phyloP scores from a whole-genome alignment of 2,797 vertebrate species.

The Semaprochilodus insignis region DNA sequence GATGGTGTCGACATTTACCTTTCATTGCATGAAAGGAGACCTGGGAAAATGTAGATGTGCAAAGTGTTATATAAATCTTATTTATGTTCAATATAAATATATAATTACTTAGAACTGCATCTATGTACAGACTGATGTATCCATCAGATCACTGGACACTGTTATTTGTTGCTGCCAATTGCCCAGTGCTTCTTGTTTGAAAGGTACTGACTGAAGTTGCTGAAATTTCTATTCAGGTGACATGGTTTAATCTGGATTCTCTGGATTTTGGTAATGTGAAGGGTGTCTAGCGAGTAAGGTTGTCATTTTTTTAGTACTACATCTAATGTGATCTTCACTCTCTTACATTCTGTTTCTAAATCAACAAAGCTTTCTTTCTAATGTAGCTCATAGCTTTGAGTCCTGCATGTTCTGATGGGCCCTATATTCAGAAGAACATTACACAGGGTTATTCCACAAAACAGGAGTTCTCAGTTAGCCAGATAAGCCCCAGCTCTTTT shows the following conservation, averaged over 20 bases:
- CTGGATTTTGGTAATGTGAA: constrained; percentile 32
- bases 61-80: constrained; percentile 39
- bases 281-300: neutral
- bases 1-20: constrained; percentile 21
- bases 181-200: constrained; percentile 19
- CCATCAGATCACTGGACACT: constrained; percentile 53
- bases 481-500: too few relatives aligned
- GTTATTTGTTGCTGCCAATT: constrained; percentile 59
- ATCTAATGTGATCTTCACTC: neutral
- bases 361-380: constrained; percentile 2
- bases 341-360: constrained; percentile 1
- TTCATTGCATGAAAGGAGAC: constrained; percentile 45
- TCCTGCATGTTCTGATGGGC: neutral
- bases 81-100: constrained; percentile 43
- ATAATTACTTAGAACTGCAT: constrained; percentile 38
- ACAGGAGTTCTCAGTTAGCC: too few relatives aligned
- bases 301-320: constrained; percentile 21
- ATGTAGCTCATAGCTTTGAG: constrained; percentile 11
- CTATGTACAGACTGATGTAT: constrained; percentile 54
- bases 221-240: constrained; percentile 35
- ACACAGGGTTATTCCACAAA: too few relatives aligned
- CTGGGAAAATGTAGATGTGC: constrained; percentile 24
- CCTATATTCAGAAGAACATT: neutral
- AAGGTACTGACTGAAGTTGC: constrained; percentile 43
- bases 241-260: constrained; percentile 6